Evolutionary conservation across 2,113 vertebrate genomes (phyloP).

Genomic region (Grallaria varia): DNA sequence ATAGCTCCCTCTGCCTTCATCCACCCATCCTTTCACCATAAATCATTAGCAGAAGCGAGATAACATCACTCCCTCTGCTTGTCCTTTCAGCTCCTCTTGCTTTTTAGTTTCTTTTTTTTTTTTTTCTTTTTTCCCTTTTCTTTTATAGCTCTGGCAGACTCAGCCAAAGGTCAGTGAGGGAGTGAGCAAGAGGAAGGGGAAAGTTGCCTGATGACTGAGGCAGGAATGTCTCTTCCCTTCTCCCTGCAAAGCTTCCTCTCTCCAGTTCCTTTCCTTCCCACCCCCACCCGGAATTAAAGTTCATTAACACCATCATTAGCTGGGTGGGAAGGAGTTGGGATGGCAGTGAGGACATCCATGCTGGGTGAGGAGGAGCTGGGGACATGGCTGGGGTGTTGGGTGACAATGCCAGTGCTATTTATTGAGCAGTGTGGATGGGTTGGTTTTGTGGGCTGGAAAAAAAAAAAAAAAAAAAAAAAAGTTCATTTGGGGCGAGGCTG

Average conservation of each 20-base stretch:
- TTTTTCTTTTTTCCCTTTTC: not conserved
- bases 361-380: not conserved
- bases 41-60: not conserved
- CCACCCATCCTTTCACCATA: not conserved
- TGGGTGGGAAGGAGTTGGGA: not conserved
- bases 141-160: not conserved
- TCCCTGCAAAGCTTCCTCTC: not conserved
- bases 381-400: not conserved
- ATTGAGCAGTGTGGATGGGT: not conserved
- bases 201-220: not conserved
- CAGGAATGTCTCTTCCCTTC: slow-evolving; percentile 31
- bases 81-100: not conserved
- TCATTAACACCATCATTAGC: not conserved
- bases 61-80: not conserved
- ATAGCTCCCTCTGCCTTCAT: not conserved
- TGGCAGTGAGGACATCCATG: not conserved
- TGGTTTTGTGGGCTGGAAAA: not conserved
- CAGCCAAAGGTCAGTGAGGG: slow-evolving; percentile 12
- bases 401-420: not conserved
- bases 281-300: not conserved
- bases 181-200: slow-evolving; percentile 41
- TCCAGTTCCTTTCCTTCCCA: not conserved
- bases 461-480: not conserved
- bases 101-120: not conserved
- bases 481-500: not conserved